Evolutionary conservation across 2,888 invertebrate species (phyloP).

Genomic region (Sussaba pulchella): DNA sequence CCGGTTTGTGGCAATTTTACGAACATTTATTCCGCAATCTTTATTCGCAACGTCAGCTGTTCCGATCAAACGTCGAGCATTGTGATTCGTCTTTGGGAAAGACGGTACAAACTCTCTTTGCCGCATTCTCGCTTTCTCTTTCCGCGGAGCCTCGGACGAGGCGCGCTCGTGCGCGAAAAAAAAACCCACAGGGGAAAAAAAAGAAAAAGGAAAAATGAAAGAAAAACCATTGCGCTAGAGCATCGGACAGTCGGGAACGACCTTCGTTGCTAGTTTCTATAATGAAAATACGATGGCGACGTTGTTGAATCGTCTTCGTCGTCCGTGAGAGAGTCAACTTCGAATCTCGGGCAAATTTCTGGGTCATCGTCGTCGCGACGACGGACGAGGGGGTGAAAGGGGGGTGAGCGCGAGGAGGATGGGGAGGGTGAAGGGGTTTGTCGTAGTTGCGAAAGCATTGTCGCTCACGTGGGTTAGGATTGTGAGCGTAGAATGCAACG

Average conservation of each 20-base stretch:
- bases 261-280: slow-evolving; percentile 22
- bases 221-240: not conserved
- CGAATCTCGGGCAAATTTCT: too few species aligned
- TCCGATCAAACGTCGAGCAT: not conserved
- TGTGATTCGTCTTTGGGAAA: not conserved
- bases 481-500: slow-evolving; percentile 14
- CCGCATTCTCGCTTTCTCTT: slow-evolving; percentile 27
- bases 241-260: not conserved
- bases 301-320: slow-evolving; percentile 7
- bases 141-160: not conserved
- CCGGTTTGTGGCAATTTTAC: too few species aligned
- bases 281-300: not conserved
- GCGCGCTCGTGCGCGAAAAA: not conserved
- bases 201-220: too few species aligned
- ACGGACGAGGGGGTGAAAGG: too few species aligned
- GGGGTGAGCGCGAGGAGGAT: too few species aligned
- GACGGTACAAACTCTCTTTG: slow-evolving; percentile 7
- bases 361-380: too few species aligned
- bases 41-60: slow-evolving; percentile 1
- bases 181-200: too few species aligned
- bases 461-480: slow-evolving; percentile 15
- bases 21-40: too few species aligned
- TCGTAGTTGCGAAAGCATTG: slow-evolving; percentile 32
- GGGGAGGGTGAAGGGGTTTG: slow-evolving; percentile 13
- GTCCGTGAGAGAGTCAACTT: not conserved